phyloP scores from a whole-genome alignment of 1,140 invertebrate species.

The Nylanderia fulva region DNA sequence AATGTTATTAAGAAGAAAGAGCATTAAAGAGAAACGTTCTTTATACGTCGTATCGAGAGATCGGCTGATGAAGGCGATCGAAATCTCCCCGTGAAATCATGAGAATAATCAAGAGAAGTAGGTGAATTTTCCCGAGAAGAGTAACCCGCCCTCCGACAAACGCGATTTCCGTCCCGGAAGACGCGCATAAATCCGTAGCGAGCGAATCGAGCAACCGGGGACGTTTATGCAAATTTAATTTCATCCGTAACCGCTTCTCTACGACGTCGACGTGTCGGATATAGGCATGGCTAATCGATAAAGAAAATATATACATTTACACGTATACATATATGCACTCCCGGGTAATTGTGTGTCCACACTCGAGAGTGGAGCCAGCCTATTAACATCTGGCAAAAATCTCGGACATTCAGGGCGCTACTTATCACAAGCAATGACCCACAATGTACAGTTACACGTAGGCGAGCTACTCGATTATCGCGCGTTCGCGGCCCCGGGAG shows the following conservation, averaged over 20 bases:
- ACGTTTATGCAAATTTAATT: conserved; percentile 60
- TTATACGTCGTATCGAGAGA: neutral
- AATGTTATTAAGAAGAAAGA: conserved; percentile 12
- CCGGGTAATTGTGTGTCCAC: conserved; percentile 11
- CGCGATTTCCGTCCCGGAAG: conserved; percentile 43
- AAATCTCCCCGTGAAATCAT: conserved; percentile 10
- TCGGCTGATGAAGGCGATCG: conserved; percentile 24
- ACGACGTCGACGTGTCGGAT: conserved; percentile 37
- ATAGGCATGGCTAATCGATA: conserved; percentile 52
- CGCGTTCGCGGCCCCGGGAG: conserved; percentile 36
- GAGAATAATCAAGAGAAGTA: conserved; percentile 39
- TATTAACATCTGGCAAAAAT: conserved; percentile 57
- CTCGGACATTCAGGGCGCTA: conserved; percentile 54
- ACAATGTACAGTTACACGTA: conserved; percentile 61
- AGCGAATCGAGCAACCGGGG: neutral
- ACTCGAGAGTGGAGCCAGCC: conserved; percentile 5
- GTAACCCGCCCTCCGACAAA: neutral
- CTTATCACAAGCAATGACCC: conserved; percentile 62
- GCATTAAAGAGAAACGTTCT: conserved; percentile 12
- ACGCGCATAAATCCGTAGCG: conserved; percentile 33
- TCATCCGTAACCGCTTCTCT: conserved; percentile 43
- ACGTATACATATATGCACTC: no score
- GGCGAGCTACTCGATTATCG: conserved; percentile 55
- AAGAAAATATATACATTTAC: conserved; percentile 15
- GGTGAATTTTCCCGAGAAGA: conserved; percentile 19